Evolutionary conservation across 2,113 vertebrate genomes (phyloP).

Genomic region (Sclerurus mexicanus): DNA sequence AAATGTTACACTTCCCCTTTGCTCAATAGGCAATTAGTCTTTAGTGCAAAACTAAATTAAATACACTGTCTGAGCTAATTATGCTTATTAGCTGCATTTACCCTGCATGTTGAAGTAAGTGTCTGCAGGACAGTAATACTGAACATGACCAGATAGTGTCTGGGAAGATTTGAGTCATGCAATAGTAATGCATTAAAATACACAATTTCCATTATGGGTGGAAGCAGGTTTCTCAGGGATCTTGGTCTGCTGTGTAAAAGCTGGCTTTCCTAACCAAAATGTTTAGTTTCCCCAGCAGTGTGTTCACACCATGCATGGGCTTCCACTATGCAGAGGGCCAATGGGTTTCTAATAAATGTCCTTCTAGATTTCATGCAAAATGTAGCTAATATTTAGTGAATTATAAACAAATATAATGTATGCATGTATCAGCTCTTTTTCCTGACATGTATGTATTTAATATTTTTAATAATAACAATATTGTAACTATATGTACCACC

Average conservation of each 20-base stretch:
- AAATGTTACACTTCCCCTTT: constrained; percentile 69
- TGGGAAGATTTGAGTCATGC: not conserved
- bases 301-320: constrained; percentile 30
- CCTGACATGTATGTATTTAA: not conserved
- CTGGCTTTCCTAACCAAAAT: constrained; percentile 55
- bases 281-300: not conserved
- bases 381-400: constrained; percentile 6
- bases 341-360: not conserved
- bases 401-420: not conserved
- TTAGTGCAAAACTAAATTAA: constrained; percentile 54
- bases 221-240: not conserved
- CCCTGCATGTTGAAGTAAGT: constrained; percentile 67
- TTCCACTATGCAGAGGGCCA: constrained; percentile 21
- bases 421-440: constrained; percentile 39
- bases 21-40: constrained; percentile 63
- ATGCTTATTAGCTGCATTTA: constrained; percentile 66
- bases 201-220: not conserved
- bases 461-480: constrained; percentile 3
- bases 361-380: constrained; percentile 14
- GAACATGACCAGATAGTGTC: not conserved
- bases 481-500: too few relatives aligned
- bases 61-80: constrained; percentile 62
- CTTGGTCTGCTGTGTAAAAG: constrained; percentile 1
- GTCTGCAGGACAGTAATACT: constrained; percentile 55
- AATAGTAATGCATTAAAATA: not conserved